Evolutionary conservation across 2,113 vertebrate species (phyloP).

Genomic region (Marcusenius ussheri): DNA sequence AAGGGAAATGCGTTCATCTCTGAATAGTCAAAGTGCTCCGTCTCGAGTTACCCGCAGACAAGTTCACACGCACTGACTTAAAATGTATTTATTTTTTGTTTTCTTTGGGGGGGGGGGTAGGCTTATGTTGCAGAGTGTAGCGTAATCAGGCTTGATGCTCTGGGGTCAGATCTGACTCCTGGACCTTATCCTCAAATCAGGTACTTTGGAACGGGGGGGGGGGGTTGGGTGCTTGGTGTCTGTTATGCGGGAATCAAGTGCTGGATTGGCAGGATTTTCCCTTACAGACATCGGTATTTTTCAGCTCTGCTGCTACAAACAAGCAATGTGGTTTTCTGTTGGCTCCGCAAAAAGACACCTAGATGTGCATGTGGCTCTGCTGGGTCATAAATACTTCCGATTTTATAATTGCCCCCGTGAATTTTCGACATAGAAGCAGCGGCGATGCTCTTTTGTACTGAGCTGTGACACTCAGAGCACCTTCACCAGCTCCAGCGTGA

Average conservation of each 20-base stretch:
- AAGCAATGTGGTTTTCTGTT: neutral
- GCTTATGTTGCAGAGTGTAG: conserved; percentile 71
- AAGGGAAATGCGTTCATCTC: conserved; percentile 71
- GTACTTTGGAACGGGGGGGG: conserved; percentile 28
- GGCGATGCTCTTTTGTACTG: conserved; percentile 17
- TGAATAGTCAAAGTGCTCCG: conserved; percentile 60
- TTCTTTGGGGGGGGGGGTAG: conserved; percentile 53
- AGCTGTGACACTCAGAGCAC: conserved; percentile 4
- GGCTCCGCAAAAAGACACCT: neutral
- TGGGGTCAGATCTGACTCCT: conserved; percentile 48
- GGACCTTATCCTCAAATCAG: conserved; percentile 28
- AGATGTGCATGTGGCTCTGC: neutral
- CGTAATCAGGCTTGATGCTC: conserved; percentile 65
- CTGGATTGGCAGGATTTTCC: neutral
- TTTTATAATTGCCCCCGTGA: conserved; percentile 19
- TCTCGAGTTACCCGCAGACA: conserved; percentile 49
- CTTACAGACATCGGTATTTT: too few species aligned
- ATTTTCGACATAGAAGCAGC: conserved; percentile 16
- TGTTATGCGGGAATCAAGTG: conserved; percentile 6
- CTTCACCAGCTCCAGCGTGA: neutral
- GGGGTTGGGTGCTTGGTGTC: conserved; percentile 19
- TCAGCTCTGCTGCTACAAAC: neutral
- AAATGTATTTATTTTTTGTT: conserved; percentile 21
- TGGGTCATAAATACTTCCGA: conserved; percentile 2
- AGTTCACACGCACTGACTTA: conserved; percentile 50